Conservation (phyloP, 2,797 vertebrate species). For the Cheirogaleus major region DNA sequence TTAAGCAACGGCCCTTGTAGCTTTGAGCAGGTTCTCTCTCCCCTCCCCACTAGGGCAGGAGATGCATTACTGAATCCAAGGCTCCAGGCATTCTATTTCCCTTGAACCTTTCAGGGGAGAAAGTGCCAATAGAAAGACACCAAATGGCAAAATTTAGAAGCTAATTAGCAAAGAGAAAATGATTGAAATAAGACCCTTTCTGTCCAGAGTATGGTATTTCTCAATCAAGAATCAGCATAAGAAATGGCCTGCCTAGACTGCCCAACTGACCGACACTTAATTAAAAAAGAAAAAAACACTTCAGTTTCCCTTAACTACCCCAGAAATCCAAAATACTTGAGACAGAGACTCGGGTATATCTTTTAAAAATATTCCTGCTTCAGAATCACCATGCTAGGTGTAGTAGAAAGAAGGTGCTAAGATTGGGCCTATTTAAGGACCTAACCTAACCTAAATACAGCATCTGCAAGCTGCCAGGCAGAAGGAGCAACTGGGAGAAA, state of each 20-base stretch:
- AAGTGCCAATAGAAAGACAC: not conserved
- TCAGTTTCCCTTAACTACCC: fast-evolving
- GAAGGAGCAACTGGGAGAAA: not conserved
- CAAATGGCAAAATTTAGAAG: constrained; percentile 9
- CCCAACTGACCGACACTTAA: not conserved
- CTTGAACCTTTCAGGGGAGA: not conserved
- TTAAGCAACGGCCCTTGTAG: not conserved
- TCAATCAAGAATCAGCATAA: not conserved
- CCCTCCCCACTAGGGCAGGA: fast-evolving
- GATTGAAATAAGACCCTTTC: not conserved
- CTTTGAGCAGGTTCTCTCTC: not conserved
- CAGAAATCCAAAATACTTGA: not conserved
- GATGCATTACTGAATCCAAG: not conserved
- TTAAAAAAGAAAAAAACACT: not conserved
- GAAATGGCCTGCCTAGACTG: not conserved
- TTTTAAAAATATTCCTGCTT: constrained; percentile 7
- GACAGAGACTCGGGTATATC: not conserved
- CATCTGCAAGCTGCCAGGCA: not conserved
- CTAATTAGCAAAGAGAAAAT: not conserved
- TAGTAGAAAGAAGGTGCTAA: not conserved
- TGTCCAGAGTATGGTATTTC: not conserved
- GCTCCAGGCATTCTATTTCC: not conserved
- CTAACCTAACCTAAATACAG: constrained; percentile 26
- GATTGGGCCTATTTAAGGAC: not conserved
- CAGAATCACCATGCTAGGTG: not conserved